Conservation (phyloP, 2,113 vertebrate species). For the Oryzias javanicus region DNA sequence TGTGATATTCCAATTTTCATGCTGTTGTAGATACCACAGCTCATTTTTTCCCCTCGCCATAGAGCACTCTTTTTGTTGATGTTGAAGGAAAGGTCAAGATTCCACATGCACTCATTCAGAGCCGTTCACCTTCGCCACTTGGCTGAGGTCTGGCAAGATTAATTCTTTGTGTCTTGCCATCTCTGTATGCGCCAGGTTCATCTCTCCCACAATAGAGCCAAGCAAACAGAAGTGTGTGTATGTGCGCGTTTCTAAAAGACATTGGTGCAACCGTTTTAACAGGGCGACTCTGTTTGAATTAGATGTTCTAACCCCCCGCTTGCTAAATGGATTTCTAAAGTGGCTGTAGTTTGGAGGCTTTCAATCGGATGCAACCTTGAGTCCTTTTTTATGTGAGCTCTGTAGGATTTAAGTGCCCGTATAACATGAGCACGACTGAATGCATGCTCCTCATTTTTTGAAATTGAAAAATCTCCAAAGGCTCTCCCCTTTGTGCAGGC, state of each 20-base stretch:
- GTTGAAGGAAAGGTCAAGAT: constrained; percentile 68
- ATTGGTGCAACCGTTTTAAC: constrained; percentile 74
- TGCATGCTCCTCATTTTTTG: constrained; percentile 78
- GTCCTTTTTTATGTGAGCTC: constrained; percentile 79
- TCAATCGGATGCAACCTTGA: constrained; percentile 80
- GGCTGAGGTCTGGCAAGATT: constrained; percentile 72
- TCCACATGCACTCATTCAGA: constrained; percentile 46
- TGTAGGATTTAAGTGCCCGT: constrained; percentile 83
- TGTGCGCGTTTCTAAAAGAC: constrained; percentile 66
- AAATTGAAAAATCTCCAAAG: constrained; percentile 83
- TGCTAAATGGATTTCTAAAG: constrained; percentile 75
- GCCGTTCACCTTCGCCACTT: constrained; percentile 66
- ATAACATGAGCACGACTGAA: constrained; percentile 80
- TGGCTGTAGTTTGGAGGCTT: constrained; percentile 75
- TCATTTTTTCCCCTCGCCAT: constrained; percentile 35
- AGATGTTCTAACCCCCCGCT: constrained; percentile 76
- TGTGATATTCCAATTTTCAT: constrained; percentile 51
- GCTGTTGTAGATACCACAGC: constrained; percentile 33
- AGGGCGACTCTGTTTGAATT: constrained; percentile 80
- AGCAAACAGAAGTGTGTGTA: constrained; percentile 63
- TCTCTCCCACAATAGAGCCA: constrained; percentile 73
- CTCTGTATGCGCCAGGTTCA: constrained; percentile 59
- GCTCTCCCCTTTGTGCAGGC: constrained; percentile 78
- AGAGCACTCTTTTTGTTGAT: constrained; percentile 43
- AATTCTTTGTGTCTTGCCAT: constrained; percentile 70